Percentiles rank a stretch among this genome's conserved stretches.
phyloP scores from a whole-genome alignment of 1,140 invertebrate genomes.

The Bradynema listronoti region DNA sequence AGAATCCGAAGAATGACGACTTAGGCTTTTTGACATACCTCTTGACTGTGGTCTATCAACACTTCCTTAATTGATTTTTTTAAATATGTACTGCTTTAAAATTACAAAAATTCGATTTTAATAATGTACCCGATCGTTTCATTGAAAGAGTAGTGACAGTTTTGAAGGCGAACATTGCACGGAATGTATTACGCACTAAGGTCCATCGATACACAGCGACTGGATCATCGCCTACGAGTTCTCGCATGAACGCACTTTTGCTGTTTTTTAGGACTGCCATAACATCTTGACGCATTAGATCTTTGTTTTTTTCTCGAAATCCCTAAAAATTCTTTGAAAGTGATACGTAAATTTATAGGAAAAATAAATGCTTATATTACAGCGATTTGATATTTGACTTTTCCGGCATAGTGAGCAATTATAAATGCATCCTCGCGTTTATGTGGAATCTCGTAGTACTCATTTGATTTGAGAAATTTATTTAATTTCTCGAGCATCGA shows the following conservation, averaged over 20 bases:
- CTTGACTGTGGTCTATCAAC: slow-evolving; percentile 36
- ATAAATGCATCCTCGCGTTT: slow-evolving; percentile 81
- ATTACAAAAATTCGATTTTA: too few species aligned
- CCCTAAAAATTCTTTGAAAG: slow-evolving; percentile 63
- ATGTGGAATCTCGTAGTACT: slow-evolving; percentile 84
- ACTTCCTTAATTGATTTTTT: slow-evolving; percentile 49
- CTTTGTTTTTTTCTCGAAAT: slow-evolving; percentile 90
- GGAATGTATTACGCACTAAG: slow-evolving; percentile 79
- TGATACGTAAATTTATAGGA: not conserved
- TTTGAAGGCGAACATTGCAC: slow-evolving; percentile 83
- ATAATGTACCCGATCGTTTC: slow-evolving; percentile 32
- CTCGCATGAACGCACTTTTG: slow-evolving; percentile 80
- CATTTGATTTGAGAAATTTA: slow-evolving; percentile 67
- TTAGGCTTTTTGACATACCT: slow-evolving; percentile 6
- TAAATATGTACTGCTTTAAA: too few species aligned
- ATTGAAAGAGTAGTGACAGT: slow-evolving; percentile 62
- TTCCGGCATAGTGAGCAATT: slow-evolving; percentile 85
- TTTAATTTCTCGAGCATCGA: slow-evolving; percentile 87
- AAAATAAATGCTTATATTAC: slow-evolving; percentile 36
- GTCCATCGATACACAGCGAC: slow-evolving; percentile 91
- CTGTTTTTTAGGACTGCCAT: slow-evolving; percentile 82
- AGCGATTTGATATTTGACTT: slow-evolving; percentile 75
- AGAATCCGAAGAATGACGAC: slow-evolving; percentile 50
- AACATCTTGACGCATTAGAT: slow-evolving; percentile 85
- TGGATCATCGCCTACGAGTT: slow-evolving; percentile 84